Conservation (phyloP, 2,888 invertebrate species). For the Lobophora halterata region DNA sequence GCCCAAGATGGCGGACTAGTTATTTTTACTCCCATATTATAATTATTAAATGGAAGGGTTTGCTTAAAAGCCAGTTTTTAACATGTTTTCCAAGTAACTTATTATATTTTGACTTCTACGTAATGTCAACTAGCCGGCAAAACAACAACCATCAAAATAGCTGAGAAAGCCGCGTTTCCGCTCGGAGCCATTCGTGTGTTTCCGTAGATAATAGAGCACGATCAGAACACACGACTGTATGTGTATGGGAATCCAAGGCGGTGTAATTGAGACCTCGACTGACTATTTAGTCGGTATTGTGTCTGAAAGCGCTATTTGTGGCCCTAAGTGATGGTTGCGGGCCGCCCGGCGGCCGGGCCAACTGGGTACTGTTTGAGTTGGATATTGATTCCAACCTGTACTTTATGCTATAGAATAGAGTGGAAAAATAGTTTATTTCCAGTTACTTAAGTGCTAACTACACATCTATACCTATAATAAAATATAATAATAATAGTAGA, state of each 20-base stretch:
- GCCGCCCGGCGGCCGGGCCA: conserved; percentile 15
- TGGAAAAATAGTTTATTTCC: too few species aligned
- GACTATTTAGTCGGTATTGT: conserved; percentile 29
- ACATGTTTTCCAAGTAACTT: too few species aligned
- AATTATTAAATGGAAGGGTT: too few species aligned
- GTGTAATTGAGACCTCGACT: conserved; percentile 45
- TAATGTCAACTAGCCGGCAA: conserved; percentile 26
- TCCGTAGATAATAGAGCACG: conserved; percentile 54
- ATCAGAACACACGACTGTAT: conserved; percentile 44
- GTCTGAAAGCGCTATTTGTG: conserved; percentile 27
- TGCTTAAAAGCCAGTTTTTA: too few species aligned
- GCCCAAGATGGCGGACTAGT: too few species aligned
- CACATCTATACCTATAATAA: too few species aligned
- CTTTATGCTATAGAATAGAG: background rate
- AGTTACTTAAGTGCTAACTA: too few species aligned
- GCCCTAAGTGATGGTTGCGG: conserved; percentile 27
- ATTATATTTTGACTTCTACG: conserved; percentile 11
- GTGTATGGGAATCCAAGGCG: conserved; percentile 60
- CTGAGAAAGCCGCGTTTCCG: conserved; percentile 48
- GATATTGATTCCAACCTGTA: conserved; percentile 20
- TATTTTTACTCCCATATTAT: too few species aligned
- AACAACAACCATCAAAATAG: conserved; percentile 40
- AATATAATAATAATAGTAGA: too few species aligned
- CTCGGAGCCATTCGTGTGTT: conserved; percentile 64
- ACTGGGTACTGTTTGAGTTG: conserved; percentile 19